A percentile compares a stretch with the other conserved stretches of the same genome.
These are phyloP conservation scores for Hoplodrina ambigua DNA, from an alignment of 2,888 invertebrate species.

Conservation along the genomic window DNA sequence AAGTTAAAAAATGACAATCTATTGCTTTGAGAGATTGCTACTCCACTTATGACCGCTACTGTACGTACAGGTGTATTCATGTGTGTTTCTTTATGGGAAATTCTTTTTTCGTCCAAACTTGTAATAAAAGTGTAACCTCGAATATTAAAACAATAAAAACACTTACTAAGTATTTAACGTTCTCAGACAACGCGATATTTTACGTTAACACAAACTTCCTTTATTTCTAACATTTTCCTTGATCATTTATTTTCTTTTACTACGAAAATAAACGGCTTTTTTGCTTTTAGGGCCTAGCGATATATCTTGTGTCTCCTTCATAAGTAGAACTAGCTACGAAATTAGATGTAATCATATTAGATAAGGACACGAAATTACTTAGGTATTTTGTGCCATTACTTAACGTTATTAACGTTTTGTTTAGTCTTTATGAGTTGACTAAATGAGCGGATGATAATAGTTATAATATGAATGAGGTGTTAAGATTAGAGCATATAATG, in stretches of 20 bases:
- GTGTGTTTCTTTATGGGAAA: background rate
- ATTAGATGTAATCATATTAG: conserved; percentile 49
- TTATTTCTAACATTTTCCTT: conserved; percentile 43
- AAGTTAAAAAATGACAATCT: too few species aligned
- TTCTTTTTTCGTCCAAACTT: background rate
- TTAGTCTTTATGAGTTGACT: conserved; percentile 4
- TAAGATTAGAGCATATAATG: conserved; percentile 1
- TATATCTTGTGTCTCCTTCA: conserved; percentile 45
- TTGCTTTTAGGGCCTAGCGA: conserved; percentile 33
- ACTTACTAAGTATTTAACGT: conserved; percentile 26
- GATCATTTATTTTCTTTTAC: conserved; percentile 48
- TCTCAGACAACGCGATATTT: conserved; percentile 38
- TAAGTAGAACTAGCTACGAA: conserved; percentile 35
- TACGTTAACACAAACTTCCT: conserved; percentile 16
- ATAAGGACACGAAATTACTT: conserved; percentile 32
- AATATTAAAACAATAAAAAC: conserved; percentile 7
- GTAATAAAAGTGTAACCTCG: background rate
- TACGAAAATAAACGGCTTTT: conserved; percentile 38
- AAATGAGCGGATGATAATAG: background rate
- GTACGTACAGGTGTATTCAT: too few species aligned
- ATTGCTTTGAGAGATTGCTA: too few species aligned
- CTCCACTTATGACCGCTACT: too few species aligned
- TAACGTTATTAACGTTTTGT: conserved; percentile 17
- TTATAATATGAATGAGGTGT: background rate
- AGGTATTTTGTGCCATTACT: conserved; percentile 13